Conservation (phyloP, 2,797 vertebrate species). For the Sphenodon punctatus region DNA sequence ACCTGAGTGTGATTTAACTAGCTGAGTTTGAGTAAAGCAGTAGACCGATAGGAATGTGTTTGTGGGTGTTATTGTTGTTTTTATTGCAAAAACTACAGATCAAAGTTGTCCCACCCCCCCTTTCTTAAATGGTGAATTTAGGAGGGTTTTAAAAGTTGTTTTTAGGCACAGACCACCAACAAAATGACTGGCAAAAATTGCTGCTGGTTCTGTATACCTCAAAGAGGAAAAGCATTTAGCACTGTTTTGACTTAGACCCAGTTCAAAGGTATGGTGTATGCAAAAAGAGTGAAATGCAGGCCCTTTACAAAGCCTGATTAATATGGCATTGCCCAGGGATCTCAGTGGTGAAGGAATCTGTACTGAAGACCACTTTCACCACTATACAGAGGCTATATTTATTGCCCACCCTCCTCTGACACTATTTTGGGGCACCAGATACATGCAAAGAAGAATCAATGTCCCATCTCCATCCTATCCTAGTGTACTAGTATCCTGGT, state of each 20-base stretch:
- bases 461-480: background rate
- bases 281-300: background rate
- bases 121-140: background rate
- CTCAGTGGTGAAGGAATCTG: background rate
- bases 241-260: conserved; percentile 30
- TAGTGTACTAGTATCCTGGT: too few relatives aligned
- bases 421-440: background rate
- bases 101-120: conserved; percentile 58
- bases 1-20: conserved; percentile 49
- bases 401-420: background rate
- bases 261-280: background rate
- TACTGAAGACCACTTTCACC: background rate
- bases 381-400: background rate
- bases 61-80: background rate
- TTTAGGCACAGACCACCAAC: conserved; percentile 38
- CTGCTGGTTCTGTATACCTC: conserved; percentile 27
- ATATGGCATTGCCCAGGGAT: background rate
- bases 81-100: conserved; percentile 43
- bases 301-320: background rate
- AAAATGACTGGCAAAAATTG: conserved; percentile 15
- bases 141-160: conserved; percentile 30
- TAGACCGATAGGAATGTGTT: conserved; percentile 7
- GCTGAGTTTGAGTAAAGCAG: background rate
- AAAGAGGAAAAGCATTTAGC: background rate
- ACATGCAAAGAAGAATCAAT: background rate